Evolutionary conservation across 2,888 invertebrate species (phyloP).

Genomic region (Lampropteryx suffumata): DNA sequence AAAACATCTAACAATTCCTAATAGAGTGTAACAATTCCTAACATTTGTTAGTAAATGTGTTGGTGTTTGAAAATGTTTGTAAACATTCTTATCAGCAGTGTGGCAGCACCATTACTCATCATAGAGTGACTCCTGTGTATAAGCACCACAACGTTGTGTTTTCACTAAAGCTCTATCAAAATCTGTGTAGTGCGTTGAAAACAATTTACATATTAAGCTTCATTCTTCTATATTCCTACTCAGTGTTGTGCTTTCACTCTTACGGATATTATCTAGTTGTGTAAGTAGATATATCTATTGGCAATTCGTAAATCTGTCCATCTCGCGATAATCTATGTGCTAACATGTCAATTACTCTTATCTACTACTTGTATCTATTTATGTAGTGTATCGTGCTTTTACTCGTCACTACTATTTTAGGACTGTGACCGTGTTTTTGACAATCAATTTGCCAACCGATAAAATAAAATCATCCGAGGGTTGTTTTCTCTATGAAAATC

Average conservation of each 20-base stretch:
- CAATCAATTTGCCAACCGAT: too few relatives aligned
- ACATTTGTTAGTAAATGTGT: too few relatives aligned
- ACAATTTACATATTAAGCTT: conserved; percentile 20
- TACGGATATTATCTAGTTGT: conserved; percentile 22
- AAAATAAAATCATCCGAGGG: too few relatives aligned
- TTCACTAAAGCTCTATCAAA: conserved; percentile 36
- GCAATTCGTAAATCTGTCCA: conserved; percentile 45
- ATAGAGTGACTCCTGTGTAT: too few relatives aligned
- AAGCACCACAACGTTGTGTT: conserved; percentile 38
- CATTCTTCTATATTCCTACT: conserved; percentile 54
- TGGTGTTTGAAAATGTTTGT: too few relatives aligned
- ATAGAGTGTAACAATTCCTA: too few relatives aligned
- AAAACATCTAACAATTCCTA: too few relatives aligned
- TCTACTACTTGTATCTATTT: conserved; percentile 43
- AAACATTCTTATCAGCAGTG: too few relatives aligned
- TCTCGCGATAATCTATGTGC: conserved; percentile 57
- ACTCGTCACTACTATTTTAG: conserved; percentile 30
- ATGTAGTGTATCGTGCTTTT: conserved; percentile 49
- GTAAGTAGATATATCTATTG: conserved; percentile 35
- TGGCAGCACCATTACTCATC: too few relatives aligned
- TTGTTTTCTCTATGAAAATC: too few relatives aligned
- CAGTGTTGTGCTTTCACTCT: conserved; percentile 58
- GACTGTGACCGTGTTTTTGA: conserved; percentile 25
- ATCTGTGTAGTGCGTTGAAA: conserved; percentile 16
- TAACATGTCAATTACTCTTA: conserved; percentile 68